Percentiles rank a stretch among this genome's conserved stretches.
Conservation (phyloP, 2,888 invertebrate genomes). For the Icerya purchasi region DNA sequence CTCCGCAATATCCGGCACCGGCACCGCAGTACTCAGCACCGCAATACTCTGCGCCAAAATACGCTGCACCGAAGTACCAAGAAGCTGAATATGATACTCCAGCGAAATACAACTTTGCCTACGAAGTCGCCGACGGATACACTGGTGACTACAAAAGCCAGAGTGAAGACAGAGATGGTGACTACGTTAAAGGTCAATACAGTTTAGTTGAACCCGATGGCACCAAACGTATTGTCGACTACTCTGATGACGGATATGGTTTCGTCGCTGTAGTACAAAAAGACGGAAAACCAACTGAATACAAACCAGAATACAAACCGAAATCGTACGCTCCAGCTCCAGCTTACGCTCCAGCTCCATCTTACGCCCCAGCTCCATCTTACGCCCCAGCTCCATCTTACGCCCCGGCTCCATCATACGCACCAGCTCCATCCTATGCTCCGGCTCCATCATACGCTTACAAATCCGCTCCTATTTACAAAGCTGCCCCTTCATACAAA, state of each 20-base stretch:
- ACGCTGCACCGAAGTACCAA: slow-evolving; percentile 6
- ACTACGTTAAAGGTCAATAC: slow-evolving; percentile 18
- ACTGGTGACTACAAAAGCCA: slow-evolving; percentile 19
- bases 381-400: too few relatives aligned
- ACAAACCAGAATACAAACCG: too few relatives aligned
- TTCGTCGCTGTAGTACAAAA: slow-evolving; percentile 17
- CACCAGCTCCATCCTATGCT: too few relatives aligned
- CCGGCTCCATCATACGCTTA: too few relatives aligned
- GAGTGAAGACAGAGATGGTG: slow-evolving; percentile 18
- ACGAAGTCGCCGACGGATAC: slow-evolving; percentile 18
- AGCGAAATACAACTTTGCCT: slow-evolving; percentile 19
- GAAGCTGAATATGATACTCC: slow-evolving; percentile 15
- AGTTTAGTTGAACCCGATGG: slow-evolving; percentile 17
- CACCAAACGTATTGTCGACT: slow-evolving; percentile 17
- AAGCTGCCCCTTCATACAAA: too few relatives aligned
- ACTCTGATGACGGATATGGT: slow-evolving; percentile 17
- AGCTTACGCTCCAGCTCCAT: slow-evolving; percentile 12
- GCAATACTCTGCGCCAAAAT: slow-evolving; percentile 8
- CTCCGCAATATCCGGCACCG: slow-evolving; percentile 7
- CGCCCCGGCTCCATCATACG: too few relatives aligned
- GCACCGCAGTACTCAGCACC: slow-evolving; percentile 8
- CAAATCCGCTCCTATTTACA: too few relatives aligned
- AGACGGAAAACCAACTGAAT: slow-evolving; percentile 7
- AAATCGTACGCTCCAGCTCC: slow-evolving; percentile 6
- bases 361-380: slow-evolving; percentile 12